These are phyloP conservation scores for Leptoteleia sp. DNA, from an alignment of 1,140 invertebrate genomes.

Conservation along the genomic window DNA sequence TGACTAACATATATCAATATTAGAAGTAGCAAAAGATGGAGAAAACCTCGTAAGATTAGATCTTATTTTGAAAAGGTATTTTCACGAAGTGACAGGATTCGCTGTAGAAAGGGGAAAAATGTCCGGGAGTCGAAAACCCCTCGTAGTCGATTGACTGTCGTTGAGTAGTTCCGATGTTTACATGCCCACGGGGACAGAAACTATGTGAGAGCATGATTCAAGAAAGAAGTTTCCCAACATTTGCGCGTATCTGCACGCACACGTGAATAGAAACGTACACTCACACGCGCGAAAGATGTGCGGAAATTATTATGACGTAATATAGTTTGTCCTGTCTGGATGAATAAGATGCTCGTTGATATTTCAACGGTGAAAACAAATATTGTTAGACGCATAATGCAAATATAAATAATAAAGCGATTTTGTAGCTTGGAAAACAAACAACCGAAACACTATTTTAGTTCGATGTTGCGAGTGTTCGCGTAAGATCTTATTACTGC, in stretches of 20 bases:
- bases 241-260: too few relatives aligned
- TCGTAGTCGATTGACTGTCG: constrained; percentile 72
- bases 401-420: neutral
- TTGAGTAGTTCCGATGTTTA: constrained; percentile 75
- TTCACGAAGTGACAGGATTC: constrained; percentile 35
- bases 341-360: too few relatives aligned
- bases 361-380: constrained; percentile 9
- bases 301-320: constrained; percentile 28
- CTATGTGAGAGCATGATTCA: constrained; percentile 28
- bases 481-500: too few relatives aligned
- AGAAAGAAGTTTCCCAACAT: constrained; percentile 42
- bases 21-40: constrained; percentile 24
- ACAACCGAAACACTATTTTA: too few relatives aligned
- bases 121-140: constrained; percentile 42
- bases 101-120: constrained; percentile 50
- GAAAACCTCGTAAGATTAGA: constrained; percentile 45
- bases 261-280: neutral
- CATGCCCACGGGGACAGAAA: constrained; percentile 72
- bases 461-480: too few relatives aligned
- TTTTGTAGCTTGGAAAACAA: too few relatives aligned
- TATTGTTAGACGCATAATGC: constrained; percentile 4
- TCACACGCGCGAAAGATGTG: neutral
- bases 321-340: too few relatives aligned
- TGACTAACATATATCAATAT: constrained; percentile 30
- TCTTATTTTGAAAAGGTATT: constrained; percentile 43